Evolutionary conservation across 2,797 vertebrate genomes (phyloP), one percentile per base, ranked within the genome.

Genomic region (Micromesistius poutassou): DNA sequence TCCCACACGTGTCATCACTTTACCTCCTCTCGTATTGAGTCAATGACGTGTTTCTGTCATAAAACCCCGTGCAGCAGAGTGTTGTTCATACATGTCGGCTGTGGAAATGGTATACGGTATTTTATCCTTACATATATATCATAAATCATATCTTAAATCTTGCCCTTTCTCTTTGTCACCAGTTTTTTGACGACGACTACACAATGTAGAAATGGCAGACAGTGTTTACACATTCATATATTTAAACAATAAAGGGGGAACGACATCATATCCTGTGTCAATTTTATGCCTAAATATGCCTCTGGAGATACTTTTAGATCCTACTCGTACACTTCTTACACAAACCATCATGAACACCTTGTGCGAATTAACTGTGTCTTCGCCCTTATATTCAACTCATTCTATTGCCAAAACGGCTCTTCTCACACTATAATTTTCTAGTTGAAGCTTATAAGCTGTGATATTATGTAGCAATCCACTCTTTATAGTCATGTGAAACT

Each of bases 11-110:
- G 76, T 86, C 42, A 68, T 86, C 46, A 68, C 68, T 74, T 66
- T 22, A 14, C 46, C 72, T 83, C 46, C 72, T 82, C 74, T 79
- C 77, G 35, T 84, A 80, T 82, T 71, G 36, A 86, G 83, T 79
- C 74, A 80, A n/a, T 73, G 16, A 22, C 0, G 30, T 33, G 28
- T 70, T 14, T 73, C 36, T 28, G 46, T 82, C 38, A 74, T 16
- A 42, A 72, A 35, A 76, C 78, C 36, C 74, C 4, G 4, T 16
- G 74, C 73, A 4, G 4, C 50, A 6, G 55, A 6, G 55, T n/a
- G 22, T 62, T 22, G 22, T 62, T 25, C 55, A 25, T 50, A 22
- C 22, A 9, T 46, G 42, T 13, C 14, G 42, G 16, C 42, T 50
- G 46, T 50, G 22, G 46, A 50, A 50, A 22, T 25, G 22, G 55